Conservation (phyloP, 2,113 vertebrate species). For the Henicopernis longicauda region DNA sequence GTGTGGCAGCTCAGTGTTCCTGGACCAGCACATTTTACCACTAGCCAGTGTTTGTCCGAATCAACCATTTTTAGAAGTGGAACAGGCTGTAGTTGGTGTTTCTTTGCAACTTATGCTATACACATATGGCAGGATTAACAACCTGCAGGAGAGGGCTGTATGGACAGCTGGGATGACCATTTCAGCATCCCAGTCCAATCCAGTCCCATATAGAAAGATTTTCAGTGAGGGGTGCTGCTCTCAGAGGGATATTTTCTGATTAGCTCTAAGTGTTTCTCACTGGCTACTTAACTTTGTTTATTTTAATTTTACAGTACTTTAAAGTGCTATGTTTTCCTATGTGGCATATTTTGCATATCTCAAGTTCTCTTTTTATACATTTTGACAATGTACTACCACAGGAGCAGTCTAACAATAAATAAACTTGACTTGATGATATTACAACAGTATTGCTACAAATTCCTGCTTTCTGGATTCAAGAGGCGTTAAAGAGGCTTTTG, state of each 20-base stretch:
- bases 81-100: not conserved
- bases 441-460: not conserved
- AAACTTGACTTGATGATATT: conserved; percentile 39
- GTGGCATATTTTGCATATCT: conserved; percentile 34
- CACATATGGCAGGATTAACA: not conserved
- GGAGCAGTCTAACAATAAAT: conserved; percentile 24
- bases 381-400: conserved; percentile 42
- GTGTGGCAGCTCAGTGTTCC: not conserved
- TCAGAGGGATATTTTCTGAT: not conserved
- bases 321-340: not conserved
- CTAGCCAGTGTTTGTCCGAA: not conserved
- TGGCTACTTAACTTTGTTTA: conserved; percentile 5
- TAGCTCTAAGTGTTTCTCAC: not conserved
- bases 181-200: not conserved
- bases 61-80: not conserved
- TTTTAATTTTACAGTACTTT: not conserved
- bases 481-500: conserved; percentile 11
- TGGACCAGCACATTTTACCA: not conserved
- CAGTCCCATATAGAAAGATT: not conserved
- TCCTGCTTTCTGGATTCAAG: not conserved
- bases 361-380: conserved; percentile 5
- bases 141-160: not conserved
- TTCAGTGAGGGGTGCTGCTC: not conserved
- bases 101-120: not conserved
- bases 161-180: not conserved